Evolutionary conservation across 2,888 invertebrate species (phyloP).

Genomic region (Lissocephala sabroskyi): DNA sequence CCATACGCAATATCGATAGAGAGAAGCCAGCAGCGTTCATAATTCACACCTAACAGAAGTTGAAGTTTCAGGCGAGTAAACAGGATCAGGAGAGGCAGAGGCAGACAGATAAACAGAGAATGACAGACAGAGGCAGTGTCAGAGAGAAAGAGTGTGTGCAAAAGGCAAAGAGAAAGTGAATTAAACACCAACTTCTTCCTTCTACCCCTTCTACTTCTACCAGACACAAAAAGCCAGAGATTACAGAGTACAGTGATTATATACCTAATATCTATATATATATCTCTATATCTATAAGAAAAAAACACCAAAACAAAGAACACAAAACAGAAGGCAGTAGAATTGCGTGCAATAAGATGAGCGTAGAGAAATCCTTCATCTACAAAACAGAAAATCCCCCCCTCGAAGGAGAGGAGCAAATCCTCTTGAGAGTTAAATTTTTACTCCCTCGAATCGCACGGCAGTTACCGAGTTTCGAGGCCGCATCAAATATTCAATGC

Average conservation of each 20-base stretch:
- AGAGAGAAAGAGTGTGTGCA: neutral
- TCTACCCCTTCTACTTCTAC: too few species aligned
- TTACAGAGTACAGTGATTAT: slow-evolving; percentile 25
- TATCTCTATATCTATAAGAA: neutral
- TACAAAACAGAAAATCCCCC: neutral
- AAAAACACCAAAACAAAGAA: neutral
- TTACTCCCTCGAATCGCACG: neutral
- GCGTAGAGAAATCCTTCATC: neutral
- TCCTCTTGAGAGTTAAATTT: neutral
- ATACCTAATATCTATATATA: too few species aligned
- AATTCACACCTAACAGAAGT: slow-evolving; percentile 49
- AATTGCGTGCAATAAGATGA: slow-evolving; percentile 37
- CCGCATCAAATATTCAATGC: slow-evolving; percentile 16
- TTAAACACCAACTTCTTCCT: too few species aligned
- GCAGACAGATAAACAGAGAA: neutral
- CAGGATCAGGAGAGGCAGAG: slow-evolving; percentile 1
- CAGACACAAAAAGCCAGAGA: slow-evolving; percentile 21
- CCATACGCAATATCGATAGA: slow-evolving; percentile 49
- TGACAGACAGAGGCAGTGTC: neutral
- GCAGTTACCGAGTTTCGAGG: neutral
- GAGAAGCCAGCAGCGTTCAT: slow-evolving; percentile 39
- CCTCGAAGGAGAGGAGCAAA: neutral
- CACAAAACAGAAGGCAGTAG: slow-evolving; percentile 13
- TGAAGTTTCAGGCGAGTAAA: slow-evolving; percentile 57
- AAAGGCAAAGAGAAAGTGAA: slow-evolving; percentile 27